phyloP scores from a whole-genome alignment of 1,140 invertebrate species.

The Ips typographus region DNA sequence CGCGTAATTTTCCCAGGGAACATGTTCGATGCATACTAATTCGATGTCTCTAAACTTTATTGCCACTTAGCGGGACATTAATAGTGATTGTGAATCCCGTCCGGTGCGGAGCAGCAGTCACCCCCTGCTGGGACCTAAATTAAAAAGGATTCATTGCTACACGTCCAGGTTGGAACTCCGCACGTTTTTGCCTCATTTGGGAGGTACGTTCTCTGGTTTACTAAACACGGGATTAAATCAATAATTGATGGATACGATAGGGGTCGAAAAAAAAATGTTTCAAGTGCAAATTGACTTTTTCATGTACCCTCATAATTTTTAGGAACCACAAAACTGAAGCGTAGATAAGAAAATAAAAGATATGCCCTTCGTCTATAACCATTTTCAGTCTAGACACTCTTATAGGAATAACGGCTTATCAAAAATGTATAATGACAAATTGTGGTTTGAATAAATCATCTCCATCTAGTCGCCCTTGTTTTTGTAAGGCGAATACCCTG shows the following conservation, averaged over 20 bases:
- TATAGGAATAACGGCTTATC: too few species aligned
- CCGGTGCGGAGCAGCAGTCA: conserved; percentile 27
- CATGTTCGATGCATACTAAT: conserved; percentile 48
- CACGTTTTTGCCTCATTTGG: conserved; percentile 36
- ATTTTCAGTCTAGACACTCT: too few species aligned
- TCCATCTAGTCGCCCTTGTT: too few species aligned
- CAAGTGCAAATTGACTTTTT: neutral
- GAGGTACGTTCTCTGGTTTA: conserved; percentile 34
- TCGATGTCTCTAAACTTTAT: conserved; percentile 47
- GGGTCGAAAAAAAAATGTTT: conserved; percentile 4
- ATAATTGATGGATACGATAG: conserved; percentile 9
- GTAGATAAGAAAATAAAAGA: too few species aligned
- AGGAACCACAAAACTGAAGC: too few species aligned
- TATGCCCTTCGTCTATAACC: too few species aligned
- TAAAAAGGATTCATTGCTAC: conserved; percentile 37
- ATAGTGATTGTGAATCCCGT: conserved; percentile 47
- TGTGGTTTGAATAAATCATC: too few species aligned
- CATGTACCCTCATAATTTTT: too few species aligned
- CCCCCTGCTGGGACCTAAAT: conserved; percentile 26
- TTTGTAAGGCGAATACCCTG: too few species aligned
- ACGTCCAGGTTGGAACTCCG: conserved; percentile 35
- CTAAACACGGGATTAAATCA: conserved; percentile 14
- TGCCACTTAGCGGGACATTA: conserved; percentile 50
- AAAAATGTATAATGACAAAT: too few species aligned
- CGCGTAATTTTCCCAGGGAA: conserved; percentile 32